Percentiles rank a stretch among this genome's conserved stretches.
phyloP scores from a whole-genome alignment of 1,140 invertebrate species.

The Drosophila arizonae region DNA sequence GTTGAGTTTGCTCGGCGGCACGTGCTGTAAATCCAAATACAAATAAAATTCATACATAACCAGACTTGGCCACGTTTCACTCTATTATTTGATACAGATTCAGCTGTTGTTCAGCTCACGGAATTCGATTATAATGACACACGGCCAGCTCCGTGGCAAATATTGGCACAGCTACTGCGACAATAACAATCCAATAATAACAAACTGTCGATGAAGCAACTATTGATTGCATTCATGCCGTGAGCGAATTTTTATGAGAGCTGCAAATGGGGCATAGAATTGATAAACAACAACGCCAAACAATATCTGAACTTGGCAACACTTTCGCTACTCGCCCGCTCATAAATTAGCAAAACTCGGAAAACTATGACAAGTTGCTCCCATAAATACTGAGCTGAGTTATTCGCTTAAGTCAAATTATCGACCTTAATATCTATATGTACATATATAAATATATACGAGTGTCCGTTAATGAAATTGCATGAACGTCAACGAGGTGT shows the following conservation, averaged over 20 bases:
- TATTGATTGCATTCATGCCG: slow-evolving; percentile 42
- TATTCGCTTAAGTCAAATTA: slow-evolving; percentile 10
- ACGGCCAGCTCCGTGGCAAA: neutral
- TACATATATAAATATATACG: neutral
- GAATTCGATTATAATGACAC: slow-evolving; percentile 4
- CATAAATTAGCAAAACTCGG: slow-evolving; percentile 18
- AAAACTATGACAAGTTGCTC: slow-evolving; percentile 29
- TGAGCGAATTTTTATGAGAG: slow-evolving; percentile 15
- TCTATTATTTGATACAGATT: too few species aligned
- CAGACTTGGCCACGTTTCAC: neutral
- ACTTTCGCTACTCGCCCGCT: slow-evolving; percentile 12
- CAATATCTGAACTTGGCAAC: slow-evolving; percentile 1
- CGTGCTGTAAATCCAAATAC: neutral
- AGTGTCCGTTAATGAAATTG: slow-evolving; percentile 5
- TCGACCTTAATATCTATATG: neutral
- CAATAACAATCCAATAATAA: slow-evolving; percentile 27
- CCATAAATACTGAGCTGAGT: slow-evolving; percentile 25
- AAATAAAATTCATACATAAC: neutral
- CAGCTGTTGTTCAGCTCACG: neutral
- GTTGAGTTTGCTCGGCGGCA: too few species aligned
- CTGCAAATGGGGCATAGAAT: neutral
- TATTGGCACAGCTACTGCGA: slow-evolving; percentile 17
- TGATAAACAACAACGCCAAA: neutral
- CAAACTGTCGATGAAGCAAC: slow-evolving; percentile 21
- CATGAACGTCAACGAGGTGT: slow-evolving; percentile 22